phyloP scores from a whole-genome alignment of 2,113 vertebrate species.

The Acanthochromis polyacanthus region DNA sequence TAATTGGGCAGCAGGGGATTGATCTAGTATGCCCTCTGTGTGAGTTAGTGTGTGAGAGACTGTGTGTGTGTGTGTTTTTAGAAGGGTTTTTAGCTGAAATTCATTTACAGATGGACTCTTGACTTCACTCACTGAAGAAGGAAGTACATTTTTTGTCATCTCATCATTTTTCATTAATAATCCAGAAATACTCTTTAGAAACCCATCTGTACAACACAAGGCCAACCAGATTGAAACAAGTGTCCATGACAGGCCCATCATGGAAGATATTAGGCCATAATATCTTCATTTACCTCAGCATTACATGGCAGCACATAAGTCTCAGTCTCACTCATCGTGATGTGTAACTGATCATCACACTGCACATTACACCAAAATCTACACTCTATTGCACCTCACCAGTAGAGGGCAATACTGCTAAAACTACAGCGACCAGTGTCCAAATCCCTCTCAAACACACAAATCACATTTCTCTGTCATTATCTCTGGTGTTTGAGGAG shows the following conservation, averaged over 20 bases:
- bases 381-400: conserved; percentile 54
- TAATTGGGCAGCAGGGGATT: conserved; percentile 83
- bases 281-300: background rate
- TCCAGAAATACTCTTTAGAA: background rate
- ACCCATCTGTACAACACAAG: background rate
- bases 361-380: conserved; percentile 4
- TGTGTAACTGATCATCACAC: background rate
- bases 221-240: background rate
- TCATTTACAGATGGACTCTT: conserved; percentile 44
- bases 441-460: conserved; percentile 34
- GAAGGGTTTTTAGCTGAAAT: conserved; percentile 43
- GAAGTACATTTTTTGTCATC: background rate
- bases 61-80: conserved; percentile 8
- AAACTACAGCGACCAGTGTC: conserved; percentile 56
- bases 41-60: conserved; percentile 12
- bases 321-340: background rate
- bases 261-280: background rate
- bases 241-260: background rate
- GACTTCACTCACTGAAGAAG: background rate
- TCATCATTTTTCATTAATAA: background rate
- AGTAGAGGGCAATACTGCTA: conserved; percentile 83
- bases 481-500: conserved; percentile 44
- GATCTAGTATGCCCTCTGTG: conserved; percentile 56
- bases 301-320: background rate
- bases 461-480: conserved; percentile 61